phyloP scores from a whole-genome alignment of 2,888 invertebrate genomes.

The Andrena flavipes region DNA sequence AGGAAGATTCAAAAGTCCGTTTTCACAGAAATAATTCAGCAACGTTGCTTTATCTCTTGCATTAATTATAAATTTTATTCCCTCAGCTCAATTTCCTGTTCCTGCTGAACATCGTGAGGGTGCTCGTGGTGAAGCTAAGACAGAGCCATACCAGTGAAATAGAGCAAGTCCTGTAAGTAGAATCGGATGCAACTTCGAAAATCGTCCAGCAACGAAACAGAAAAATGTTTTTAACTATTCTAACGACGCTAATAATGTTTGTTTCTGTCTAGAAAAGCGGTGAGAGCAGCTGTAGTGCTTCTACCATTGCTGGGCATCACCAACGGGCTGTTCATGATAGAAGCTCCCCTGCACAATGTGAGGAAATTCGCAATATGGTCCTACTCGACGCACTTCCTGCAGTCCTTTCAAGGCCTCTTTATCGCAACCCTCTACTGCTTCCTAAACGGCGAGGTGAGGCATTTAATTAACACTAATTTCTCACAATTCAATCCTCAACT shows the following conservation, averaged over 20 bases:
- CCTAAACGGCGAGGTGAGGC: constrained; percentile 91
- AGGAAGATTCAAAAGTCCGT: background rate
- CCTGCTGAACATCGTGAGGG: constrained; percentile 92
- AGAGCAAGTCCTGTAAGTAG: constrained; percentile 89
- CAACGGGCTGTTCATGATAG: constrained; percentile 90
- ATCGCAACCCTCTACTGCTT: constrained; percentile 93
- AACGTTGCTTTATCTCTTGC: background rate
- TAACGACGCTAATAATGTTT: background rate
- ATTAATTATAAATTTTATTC: constrained; percentile 30
- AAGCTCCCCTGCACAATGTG: constrained; percentile 89
- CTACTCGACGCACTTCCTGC: constrained; percentile 91
- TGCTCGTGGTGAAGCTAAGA: constrained; percentile 91
- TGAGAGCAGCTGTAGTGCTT: constrained; percentile 91
- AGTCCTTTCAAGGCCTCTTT: constrained; percentile 94
- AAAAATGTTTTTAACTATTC: background rate
- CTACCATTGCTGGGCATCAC: constrained; percentile 93
- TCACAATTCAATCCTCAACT: no score
- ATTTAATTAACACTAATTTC: background rate
- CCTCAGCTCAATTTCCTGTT: constrained; percentile 91
- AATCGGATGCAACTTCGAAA: background rate
- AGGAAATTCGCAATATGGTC: constrained; percentile 93
- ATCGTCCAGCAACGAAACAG: no score
- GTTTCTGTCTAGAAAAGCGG: constrained; percentile 89
- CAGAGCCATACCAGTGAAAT: constrained; percentile 91
- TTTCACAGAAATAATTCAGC: background rate